phyloP scores from a whole-genome alignment of 2,113 vertebrate genomes.

The Oryzias woworae region DNA sequence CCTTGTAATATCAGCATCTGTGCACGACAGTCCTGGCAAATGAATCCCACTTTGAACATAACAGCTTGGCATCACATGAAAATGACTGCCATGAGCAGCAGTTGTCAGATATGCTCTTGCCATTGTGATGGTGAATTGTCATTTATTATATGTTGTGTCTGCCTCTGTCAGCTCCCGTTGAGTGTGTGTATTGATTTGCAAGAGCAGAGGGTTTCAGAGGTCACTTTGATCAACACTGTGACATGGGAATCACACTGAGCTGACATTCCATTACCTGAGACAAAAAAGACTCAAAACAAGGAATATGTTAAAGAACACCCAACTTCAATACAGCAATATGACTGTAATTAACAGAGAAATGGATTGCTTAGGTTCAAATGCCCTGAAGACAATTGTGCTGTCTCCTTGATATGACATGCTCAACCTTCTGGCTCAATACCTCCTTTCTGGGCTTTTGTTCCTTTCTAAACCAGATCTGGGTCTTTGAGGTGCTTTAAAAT shows the following conservation, averaged over 20 bases:
- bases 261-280: conserved; percentile 91
- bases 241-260: conserved; percentile 77
- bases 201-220: conserved; percentile 82
- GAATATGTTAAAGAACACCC: conserved; percentile 83
- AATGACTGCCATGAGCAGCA: conserved; percentile 85
- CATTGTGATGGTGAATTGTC: conserved; percentile 80
- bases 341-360: conserved; percentile 88
- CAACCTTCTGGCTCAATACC: conserved; percentile 61
- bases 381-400: conserved; percentile 59
- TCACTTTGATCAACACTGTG: conserved; percentile 90
- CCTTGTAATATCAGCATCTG: conserved; percentile 87
- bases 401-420: conserved; percentile 73
- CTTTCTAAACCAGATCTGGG: conserved; percentile 52
- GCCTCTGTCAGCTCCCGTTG: conserved; percentile 82
- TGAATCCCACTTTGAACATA: conserved; percentile 88
- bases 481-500: conserved; percentile 28
- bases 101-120: conserved; percentile 84
- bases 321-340: conserved; percentile 81
- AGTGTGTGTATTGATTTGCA: conserved; percentile 87
- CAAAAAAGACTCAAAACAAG: conserved; percentile 83
- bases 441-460: conserved; percentile 25
- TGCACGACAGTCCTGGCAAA: conserved; percentile 82
- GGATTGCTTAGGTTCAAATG: conserved; percentile 68
- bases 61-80: conserved; percentile 86
- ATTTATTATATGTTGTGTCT: conserved; percentile 90